Conservation (phyloP, 92 coral and sea anemone genomes). For the Zoanthus solanderi region DNA sequence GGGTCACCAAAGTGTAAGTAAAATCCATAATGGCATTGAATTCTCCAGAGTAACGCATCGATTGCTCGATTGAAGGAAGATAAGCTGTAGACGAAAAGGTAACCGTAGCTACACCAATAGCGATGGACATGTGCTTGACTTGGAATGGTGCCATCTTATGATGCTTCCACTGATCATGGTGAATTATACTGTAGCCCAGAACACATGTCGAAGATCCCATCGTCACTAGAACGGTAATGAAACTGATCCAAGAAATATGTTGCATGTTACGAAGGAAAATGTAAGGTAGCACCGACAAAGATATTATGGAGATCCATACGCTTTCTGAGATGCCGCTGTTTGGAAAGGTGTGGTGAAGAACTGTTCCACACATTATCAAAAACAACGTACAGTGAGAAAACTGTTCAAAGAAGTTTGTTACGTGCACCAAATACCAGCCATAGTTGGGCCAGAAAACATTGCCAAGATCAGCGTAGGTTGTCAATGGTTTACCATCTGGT, state of each 20-base stretch:
- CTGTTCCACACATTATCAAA: slow-evolving; percentile 93
- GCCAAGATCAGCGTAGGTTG: slow-evolving; percentile 88
- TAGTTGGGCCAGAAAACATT: slow-evolving; percentile 92
- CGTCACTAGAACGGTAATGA: slow-evolving; percentile 83
- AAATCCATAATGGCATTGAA: slow-evolving; percentile 95
- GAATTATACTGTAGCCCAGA: slow-evolving; percentile 74
- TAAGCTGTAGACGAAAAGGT: slow-evolving; percentile 88
- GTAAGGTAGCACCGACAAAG: slow-evolving; percentile 83
- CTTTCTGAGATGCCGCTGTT: slow-evolving; percentile 91
- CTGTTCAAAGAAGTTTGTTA: slow-evolving; percentile 89
- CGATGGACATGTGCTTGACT: slow-evolving; percentile 84
- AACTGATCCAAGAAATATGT: slow-evolving; percentile 87
- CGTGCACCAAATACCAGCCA: slow-evolving; percentile 87
- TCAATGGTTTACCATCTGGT: slow-evolving; percentile 70
- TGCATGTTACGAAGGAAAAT: slow-evolving; percentile 88
- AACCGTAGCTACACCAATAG: slow-evolving; percentile 86
- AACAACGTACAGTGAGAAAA: slow-evolving; percentile 90
- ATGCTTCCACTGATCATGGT: slow-evolving; percentile 77
- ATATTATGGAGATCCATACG: slow-evolving; percentile 82
- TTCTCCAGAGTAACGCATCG: slow-evolving; percentile 89
- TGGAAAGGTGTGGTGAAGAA: slow-evolving; percentile 89
- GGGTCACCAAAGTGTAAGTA: slow-evolving; percentile 86
- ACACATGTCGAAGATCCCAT: slow-evolving; percentile 89
- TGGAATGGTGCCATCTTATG: slow-evolving; percentile 77
- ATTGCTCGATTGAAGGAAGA: slow-evolving; percentile 83